Conservation (phyloP, 2,888 invertebrate species). For the Sylvicola fuscatus region DNA sequence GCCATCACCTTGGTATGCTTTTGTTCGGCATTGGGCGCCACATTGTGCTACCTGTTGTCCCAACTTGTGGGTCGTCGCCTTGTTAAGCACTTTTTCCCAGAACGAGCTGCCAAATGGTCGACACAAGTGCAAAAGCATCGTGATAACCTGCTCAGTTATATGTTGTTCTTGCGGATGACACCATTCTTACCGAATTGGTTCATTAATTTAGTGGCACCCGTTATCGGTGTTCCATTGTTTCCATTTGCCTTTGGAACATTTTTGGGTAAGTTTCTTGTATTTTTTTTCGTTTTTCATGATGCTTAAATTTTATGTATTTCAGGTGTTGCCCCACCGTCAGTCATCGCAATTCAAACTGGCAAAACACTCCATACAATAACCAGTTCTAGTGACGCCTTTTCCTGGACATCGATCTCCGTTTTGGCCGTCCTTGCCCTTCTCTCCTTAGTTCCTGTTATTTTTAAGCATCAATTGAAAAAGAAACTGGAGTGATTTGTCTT, state of each 20-base stretch:
- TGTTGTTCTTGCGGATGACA: constrained; percentile 90
- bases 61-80: constrained; percentile 72
- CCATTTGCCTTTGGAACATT: constrained; percentile 95
- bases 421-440: constrained; percentile 60
- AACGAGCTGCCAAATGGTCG: constrained; percentile 70
- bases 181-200: constrained; percentile 99
- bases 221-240: constrained; percentile 81
- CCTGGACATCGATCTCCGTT: constrained; percentile 65
- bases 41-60: constrained; percentile 85
- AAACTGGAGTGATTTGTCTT: constrained; percentile 31
- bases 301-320: constrained; percentile 10
- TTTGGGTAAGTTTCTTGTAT: constrained; percentile 37
- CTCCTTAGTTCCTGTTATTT: constrained; percentile 71
- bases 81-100: constrained; percentile 73
- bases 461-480: constrained; percentile 57
- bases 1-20: constrained; percentile 76
- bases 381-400: constrained; percentile 70
- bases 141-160: constrained; percentile 83
- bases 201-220: constrained; percentile 89
- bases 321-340: constrained; percentile 93
- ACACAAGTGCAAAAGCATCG: constrained; percentile 64
- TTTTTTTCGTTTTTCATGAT: not conserved
- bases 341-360: constrained; percentile 94
- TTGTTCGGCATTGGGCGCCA: constrained; percentile 92
- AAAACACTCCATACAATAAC: constrained; percentile 87